Conservation (phyloP, 2,797 vertebrate genomes). For the Hippocampus kuda region DNA sequence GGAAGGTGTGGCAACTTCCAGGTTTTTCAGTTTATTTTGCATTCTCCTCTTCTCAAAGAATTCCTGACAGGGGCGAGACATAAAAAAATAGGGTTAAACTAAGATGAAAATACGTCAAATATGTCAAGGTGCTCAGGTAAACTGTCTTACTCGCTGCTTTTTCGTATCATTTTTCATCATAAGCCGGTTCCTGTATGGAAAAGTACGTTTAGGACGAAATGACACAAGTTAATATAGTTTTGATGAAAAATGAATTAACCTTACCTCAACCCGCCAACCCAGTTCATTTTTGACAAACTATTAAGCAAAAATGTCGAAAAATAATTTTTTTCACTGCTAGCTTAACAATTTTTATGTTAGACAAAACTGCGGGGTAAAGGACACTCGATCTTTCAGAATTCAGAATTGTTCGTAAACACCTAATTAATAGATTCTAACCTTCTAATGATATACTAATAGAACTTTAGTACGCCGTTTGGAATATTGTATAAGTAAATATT, state of each 20-base stretch:
- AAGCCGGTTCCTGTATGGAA: constrained; percentile 53
- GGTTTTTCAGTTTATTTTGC: constrained; percentile 45
- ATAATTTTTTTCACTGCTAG: not conserved
- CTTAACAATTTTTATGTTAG: not conserved
- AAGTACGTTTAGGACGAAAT: not conserved
- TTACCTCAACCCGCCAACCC: constrained; percentile 72
- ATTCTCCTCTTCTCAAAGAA: constrained; percentile 69
- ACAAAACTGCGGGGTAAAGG: not conserved
- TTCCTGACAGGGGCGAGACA: constrained; percentile 42
- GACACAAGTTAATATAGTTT: not conserved
- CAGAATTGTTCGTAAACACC: not conserved
- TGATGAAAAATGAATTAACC: not conserved
- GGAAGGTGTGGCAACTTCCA: constrained; percentile 24
- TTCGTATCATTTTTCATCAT: constrained; percentile 56
- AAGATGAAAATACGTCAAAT: not conserved
- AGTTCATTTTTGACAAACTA: constrained; percentile 57
- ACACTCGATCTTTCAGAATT: not conserved
- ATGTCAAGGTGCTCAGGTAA: not conserved
- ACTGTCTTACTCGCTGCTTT: constrained; percentile 59
- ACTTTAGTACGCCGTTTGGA: not conserved
- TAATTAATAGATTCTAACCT: not conserved
- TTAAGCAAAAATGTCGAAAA: not conserved
- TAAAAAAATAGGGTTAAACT: not conserved
- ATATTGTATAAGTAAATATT: not conserved
- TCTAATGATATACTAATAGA: not conserved